These are phyloP conservation scores for Nansenia antarctica DNA, from an alignment of 2,113 vertebrate species.

Conservation along the genomic window DNA sequence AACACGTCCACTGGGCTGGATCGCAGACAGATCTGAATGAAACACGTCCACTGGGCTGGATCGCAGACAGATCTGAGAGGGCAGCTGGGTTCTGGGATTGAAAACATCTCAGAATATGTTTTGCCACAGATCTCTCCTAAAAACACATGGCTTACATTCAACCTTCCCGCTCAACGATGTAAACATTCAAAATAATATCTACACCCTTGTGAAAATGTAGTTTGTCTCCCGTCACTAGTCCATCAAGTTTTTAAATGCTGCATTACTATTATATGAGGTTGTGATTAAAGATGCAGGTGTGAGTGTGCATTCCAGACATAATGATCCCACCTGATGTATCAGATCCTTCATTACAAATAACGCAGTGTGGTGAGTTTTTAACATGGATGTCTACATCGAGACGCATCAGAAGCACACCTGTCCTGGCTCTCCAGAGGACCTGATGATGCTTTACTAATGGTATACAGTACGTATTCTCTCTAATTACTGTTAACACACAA, in stretches of 20 bases:
- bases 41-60: neutral
- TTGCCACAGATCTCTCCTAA: neutral
- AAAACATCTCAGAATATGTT: neutral
- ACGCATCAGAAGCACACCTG: neutral
- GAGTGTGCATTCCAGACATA: neutral
- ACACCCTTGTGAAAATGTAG: neutral
- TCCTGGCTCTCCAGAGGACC: no score
- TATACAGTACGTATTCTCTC: no score
- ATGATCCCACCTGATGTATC: conserved; percentile 20
- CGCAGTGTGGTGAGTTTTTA: conserved; percentile 62
- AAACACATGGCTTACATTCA: no score
- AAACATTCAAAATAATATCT: neutral
- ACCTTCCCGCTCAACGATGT: no score
- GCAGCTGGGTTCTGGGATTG: neutral
- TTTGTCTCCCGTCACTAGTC: no score
- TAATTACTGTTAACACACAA: no score
- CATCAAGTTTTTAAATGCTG: no score
- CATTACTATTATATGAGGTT: no score
- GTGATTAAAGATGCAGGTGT: neutral
- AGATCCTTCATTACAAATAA: conserved; percentile 56
- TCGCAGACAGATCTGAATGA: no score
- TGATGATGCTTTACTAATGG: no score
- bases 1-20: neutral
- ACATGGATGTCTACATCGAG: neutral
- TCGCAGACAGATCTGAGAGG: neutral